Evolutionary conservation across 1,140 invertebrate species (phyloP).

Genomic region (Scaptomyza graminum): DNA sequence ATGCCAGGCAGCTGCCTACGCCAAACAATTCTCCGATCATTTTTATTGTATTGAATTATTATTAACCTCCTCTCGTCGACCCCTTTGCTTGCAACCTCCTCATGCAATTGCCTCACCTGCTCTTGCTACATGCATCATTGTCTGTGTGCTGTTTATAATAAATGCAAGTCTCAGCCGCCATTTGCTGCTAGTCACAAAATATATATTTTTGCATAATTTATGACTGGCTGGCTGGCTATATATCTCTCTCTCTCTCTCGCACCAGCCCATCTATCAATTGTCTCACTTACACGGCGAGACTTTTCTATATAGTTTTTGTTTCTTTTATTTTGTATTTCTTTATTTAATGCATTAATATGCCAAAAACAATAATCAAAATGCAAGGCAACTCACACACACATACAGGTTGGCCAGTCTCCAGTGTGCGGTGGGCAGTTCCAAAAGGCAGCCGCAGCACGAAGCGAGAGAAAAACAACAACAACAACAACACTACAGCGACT

Average conservation of each 20-base stretch:
- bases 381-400: slow-evolving; percentile 19
- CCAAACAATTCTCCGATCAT: neutral
- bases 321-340: slow-evolving; percentile 55
- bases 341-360: slow-evolving; percentile 71
- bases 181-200: slow-evolving; percentile 73
- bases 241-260: slow-evolving; percentile 13
- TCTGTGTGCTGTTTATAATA: slow-evolving; percentile 52
- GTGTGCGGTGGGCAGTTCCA: slow-evolving; percentile 50
- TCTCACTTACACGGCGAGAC: slow-evolving; percentile 38
- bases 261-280: slow-evolving; percentile 3
- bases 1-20: neutral
- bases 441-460: slow-evolving; percentile 36
- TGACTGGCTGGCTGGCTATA: slow-evolving; percentile 64
- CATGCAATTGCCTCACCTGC: slow-evolving; percentile 30
- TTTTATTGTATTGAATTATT: neutral
- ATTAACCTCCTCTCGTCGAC: neutral
- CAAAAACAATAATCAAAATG: slow-evolving; percentile 60
- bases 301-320: slow-evolving; percentile 19
- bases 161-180: slow-evolving; percentile 54
- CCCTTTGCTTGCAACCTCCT: neutral
- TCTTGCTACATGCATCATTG: slow-evolving; percentile 25
- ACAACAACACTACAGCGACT: neutral
- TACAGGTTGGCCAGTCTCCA: slow-evolving; percentile 58
- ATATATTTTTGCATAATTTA: slow-evolving; percentile 73
- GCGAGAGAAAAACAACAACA: slow-evolving; percentile 21